Percentiles rank a stretch among this genome's conserved stretches.
Conservation (phyloP, 2,888 invertebrate species). For the Lochmaea crataegi region DNA sequence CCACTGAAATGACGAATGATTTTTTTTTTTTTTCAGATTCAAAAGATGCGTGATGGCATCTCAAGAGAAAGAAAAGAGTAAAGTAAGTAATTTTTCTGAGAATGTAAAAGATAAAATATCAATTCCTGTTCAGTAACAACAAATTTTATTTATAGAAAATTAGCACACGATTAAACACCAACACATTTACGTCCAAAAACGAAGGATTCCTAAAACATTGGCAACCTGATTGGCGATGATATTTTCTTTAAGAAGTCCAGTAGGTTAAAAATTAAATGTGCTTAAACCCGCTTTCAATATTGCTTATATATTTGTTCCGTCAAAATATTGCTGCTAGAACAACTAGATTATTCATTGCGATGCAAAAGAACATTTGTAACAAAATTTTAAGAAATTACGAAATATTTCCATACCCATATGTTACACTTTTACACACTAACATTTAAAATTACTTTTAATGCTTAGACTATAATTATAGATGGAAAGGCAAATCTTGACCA, state of each 20-base stretch:
- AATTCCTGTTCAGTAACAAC: not conserved
- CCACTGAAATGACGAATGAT: not conserved
- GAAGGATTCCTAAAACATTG: slow-evolving; percentile 46
- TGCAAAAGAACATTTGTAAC: not conserved
- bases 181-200: slow-evolving; percentile 49
- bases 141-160: slow-evolving; percentile 52
- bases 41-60: slow-evolving; percentile 56
- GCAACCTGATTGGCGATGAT: slow-evolving; percentile 52
- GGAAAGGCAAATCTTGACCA: no score
- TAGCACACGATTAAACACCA: slow-evolving; percentile 48
- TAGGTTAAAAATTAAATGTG: slow-evolving; percentile 53
- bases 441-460: no score
- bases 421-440: no score
- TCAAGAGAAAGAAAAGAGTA: slow-evolving; percentile 50
- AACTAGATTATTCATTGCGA: not conserved
- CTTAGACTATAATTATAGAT: no score
- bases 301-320: not conserved
- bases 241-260: slow-evolving; percentile 62
- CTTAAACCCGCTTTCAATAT: slow-evolving; percentile 2
- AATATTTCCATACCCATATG: no score
- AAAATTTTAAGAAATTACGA: not conserved
- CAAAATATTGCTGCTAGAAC: not conserved
- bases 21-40: slow-evolving; percentile 39
- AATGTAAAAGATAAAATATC: slow-evolving; percentile 9
- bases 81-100: slow-evolving; percentile 47